These are phyloP conservation scores for Melanotaenia nigrans DNA, from an alignment of 2,797 vertebrate genomes.

Conservation along the genomic window DNA sequence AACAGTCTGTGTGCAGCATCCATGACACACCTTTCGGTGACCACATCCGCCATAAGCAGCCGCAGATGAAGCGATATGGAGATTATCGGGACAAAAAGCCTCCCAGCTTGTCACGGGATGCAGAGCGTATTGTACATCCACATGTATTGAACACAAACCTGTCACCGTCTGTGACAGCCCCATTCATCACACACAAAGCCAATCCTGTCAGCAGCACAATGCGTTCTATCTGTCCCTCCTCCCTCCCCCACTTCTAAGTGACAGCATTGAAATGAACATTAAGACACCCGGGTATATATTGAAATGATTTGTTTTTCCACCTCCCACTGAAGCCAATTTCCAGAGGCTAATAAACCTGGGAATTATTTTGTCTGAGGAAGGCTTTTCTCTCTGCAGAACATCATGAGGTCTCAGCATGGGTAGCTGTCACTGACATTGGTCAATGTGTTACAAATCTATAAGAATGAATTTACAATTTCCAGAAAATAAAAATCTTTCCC, in stretches of 20 bases:
- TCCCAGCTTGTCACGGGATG: constrained; percentile 83
- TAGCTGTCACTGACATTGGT: constrained; percentile 28
- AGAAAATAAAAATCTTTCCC: not conserved
- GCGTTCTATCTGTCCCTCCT: constrained; percentile 59
- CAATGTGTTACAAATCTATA: constrained; percentile 11
- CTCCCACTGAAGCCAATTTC: constrained; percentile 80
- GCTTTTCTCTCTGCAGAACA: constrained; percentile 25
- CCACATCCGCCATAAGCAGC: constrained; percentile 76
- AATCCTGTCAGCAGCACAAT: constrained; percentile 83
- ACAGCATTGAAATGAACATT: constrained; percentile 83
- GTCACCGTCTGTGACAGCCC: constrained; percentile 84
- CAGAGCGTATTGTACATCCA: constrained; percentile 85
- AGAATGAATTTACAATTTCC: not conserved
- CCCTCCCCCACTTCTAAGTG: constrained; percentile 75
- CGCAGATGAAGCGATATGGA: constrained; percentile 81
- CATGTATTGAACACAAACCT: constrained; percentile 87
- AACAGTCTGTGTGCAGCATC: constrained; percentile 60
- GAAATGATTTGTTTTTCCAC: constrained; percentile 78
- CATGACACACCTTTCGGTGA: constrained; percentile 72
- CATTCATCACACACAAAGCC: constrained; percentile 88
- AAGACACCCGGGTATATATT: constrained; percentile 77
- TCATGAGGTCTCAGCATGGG: constrained; percentile 37
- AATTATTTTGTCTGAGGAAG: constrained; percentile 63
- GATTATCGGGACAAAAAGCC: constrained; percentile 83
- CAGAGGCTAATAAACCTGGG: constrained; percentile 79